A percentile compares a stretch with the other conserved stretches of the same genome.
These are phyloP conservation scores for Procambarus virginalis DNA, from an alignment of 1,140 invertebrate genomes.

Conservation along the genomic window DNA sequence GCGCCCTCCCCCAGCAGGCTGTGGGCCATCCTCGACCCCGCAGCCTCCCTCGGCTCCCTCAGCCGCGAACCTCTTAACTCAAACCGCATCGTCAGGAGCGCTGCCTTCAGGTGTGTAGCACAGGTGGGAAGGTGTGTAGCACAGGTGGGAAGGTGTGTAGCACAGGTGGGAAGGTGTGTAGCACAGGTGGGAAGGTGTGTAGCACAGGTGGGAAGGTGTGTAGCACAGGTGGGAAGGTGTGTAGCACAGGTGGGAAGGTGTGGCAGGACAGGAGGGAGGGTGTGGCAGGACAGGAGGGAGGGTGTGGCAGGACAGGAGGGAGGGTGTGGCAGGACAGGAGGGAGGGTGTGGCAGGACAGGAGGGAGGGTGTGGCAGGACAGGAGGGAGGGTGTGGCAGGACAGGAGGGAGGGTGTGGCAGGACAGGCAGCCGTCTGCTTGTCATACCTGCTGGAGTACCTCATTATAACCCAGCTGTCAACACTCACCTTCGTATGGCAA, in stretches of 20 bases:
- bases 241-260: neutral
- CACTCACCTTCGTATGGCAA: too few relatives aligned
- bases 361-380: too few relatives aligned
- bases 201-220: neutral
- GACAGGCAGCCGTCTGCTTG: too few relatives aligned
- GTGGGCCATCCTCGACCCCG: constrained; percentile 48
- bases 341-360: too few relatives aligned
- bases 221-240: neutral
- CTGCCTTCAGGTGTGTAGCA: neutral
- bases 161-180: neutral
- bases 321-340: too few relatives aligned
- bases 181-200: neutral
- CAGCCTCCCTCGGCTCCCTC: constrained; percentile 54
- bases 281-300: too few relatives aligned
- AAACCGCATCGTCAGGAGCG: constrained; percentile 47
- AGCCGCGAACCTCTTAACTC: constrained; percentile 31
- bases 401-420: too few relatives aligned
- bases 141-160: neutral
- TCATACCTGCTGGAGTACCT: too few relatives aligned
- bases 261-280: too few relatives aligned
- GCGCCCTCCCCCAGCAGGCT: constrained; percentile 28
- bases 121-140: neutral
- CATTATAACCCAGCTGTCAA: too few relatives aligned
- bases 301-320: too few relatives aligned
- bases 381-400: too few relatives aligned